Base-by-base conservation (phyloP, 1,140 invertebrate species). In the Achatina immaculata region DNA sequence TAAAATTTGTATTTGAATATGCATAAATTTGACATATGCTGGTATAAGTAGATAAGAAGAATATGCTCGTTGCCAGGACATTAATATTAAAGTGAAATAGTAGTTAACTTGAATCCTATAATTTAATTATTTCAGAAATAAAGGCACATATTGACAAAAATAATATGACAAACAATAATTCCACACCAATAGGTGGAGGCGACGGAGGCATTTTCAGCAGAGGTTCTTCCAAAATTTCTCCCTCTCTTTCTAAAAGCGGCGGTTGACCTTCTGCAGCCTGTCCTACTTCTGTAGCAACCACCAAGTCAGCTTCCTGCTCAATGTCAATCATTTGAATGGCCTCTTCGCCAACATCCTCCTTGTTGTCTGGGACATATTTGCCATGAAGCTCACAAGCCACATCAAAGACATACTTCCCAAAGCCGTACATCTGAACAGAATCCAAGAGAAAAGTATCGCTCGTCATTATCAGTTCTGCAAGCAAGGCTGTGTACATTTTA, bases 361-460 rank as follows among this genome's bases (percentile, higher is more conserved):
- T 78, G 58, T 78, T 68, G 38, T 66, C 76, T 11, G 65, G 58
- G 4, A 78, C 58, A 28, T 78, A 78, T 38, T 78, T 36, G 34
- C 76, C 76, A 28, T 78, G 76, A 1, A 78, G 58, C 36, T 78
- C 76, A 28, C 76, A 78, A 4, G 58, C 42, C n/a, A 55, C 48
- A n/a, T 78, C 76, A 40, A 78, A 78, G 2, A 78, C 65, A 68
- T 66, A 78, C 31, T 78, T 78, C 0, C 76, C 76, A n/a, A 42
- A 68, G 16, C 76, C 76, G 40, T 42, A 78, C 76, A 68, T 78
- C 58, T 78, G 76, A 3, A n/a, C 21, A 75, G 7, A 48, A n/a
- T n/a, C n/a, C n/a, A n/a, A n/a, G n/a, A 14, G 11, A 68, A 68
- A 68, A 34, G 31, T n/a, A n/a, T n/a, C n/a, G n/a, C n/a, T n/a